Evolutionary conservation across 2,797 vertebrate genomes (phyloP), one percentile per base, ranked within the genome.

Genomic region (Brachyalestes nurse): DNA sequence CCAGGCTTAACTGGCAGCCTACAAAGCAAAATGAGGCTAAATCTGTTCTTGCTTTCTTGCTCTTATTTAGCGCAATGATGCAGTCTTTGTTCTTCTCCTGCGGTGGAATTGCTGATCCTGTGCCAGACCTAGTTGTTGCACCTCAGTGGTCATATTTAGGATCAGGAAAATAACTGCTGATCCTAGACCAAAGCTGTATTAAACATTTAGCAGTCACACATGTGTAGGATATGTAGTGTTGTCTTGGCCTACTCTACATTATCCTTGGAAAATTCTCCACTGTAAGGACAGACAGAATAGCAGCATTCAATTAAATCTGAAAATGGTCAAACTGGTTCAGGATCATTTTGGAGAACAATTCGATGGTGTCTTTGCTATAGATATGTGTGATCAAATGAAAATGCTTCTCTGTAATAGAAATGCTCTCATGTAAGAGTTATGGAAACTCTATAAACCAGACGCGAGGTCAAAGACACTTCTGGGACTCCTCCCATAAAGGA

Each of bases 21-120:
- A 87, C 90, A 90, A 90, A 88, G 85, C 87, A 5, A 72, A 87
- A 80, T 89, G 82, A 6, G 74, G 79, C 87, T 88, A 84, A 87
- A 88, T 90, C 77, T 83, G 82, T 87, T 85, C 88, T 87, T 89
- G 85, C 88, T 79, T 87, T 83, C 80, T 84, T 87, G 85, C 53
- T 90, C 87, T 86, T 84, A 86, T 90, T 89, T 84, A 77, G 74
- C 72, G 84, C 78, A 38, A 85, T 72, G 45, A 80, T 55, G 62
- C 62, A 83, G 87, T 62, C 51, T 72, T 51, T 51, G 49, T 28
- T 83, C 71, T 75, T 71, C 71, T 25, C 42, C 62, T 45, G 69
- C 23, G 47, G 61, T 60, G 77, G 58, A 57, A 70, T 34, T 6
- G 38, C 75, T 34, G 51, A 42, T 42, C 47, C 71, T 45, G 70